Conservation (phyloP, 2,888 invertebrate genomes). For the Chrysolina oricalcia region DNA sequence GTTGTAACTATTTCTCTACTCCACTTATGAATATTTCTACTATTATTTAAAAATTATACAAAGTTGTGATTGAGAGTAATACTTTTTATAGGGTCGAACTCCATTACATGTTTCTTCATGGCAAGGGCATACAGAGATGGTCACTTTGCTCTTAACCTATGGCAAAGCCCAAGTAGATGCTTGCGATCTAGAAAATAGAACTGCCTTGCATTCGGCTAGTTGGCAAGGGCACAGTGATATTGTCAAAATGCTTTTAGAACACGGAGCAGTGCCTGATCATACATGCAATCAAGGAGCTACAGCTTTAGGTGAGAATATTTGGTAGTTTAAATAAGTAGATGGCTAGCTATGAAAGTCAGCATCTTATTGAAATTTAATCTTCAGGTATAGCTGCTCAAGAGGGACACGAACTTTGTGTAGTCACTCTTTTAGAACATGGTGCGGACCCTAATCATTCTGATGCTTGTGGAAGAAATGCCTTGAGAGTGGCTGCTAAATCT, state of each 20-base stretch:
- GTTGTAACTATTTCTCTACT: too few relatives aligned
- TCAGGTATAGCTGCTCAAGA: constrained; percentile 95
- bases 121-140: constrained; percentile 97
- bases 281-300: constrained; percentile 97
- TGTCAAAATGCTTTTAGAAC: constrained; percentile 85
- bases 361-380: constrained; percentile 23
- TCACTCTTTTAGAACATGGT: constrained; percentile 86
- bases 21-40: too few relatives aligned
- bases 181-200: constrained; percentile 89
- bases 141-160: constrained; percentile 83
- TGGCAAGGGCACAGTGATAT: constrained; percentile 95
- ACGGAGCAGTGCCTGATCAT: constrained; percentile 89
- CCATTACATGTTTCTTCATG: constrained; percentile 92
- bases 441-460: constrained; percentile 91
- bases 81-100: constrained; percentile 80
- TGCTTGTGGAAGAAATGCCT: constrained; percentile 89
- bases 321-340: constrained; percentile 6
- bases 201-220: constrained; percentile 94
- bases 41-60: constrained; percentile 16
- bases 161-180: constrained; percentile 92
- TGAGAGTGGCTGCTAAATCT: constrained; percentile 92
- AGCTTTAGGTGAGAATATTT: constrained; percentile 78
- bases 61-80: constrained; percentile 21
- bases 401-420: constrained; percentile 94
- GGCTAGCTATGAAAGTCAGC: neutral